A percentile compares a stretch with the other conserved stretches of the same genome.
Conservation (phyloP, 2,888 invertebrate species). For the Stenodera caucasica region DNA sequence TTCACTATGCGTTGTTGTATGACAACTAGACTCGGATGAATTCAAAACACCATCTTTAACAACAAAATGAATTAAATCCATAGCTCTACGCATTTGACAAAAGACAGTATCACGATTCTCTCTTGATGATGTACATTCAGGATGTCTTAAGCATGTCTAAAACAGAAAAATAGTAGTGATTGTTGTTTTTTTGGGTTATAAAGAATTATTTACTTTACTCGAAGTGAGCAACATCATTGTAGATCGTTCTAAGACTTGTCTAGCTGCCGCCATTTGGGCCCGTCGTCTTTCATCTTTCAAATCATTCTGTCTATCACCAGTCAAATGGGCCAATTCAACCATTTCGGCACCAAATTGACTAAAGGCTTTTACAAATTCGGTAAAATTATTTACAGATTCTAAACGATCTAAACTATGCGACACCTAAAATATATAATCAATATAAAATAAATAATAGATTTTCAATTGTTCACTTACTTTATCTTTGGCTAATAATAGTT, state of each 20-base stretch:
- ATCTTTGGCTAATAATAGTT: slow-evolving; percentile 92
- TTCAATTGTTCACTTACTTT: slow-evolving; percentile 68
- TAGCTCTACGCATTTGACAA: slow-evolving; percentile 95
- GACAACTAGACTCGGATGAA: slow-evolving; percentile 53
- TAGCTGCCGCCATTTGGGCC: slow-evolving; percentile 95
- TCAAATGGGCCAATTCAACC: slow-evolving; percentile 96
- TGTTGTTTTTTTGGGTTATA: not conserved
- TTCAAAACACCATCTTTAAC: slow-evolving; percentile 92
- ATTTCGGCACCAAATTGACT: slow-evolving; percentile 98
- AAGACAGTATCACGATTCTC: slow-evolving; percentile 98
- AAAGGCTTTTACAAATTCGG: slow-evolving; percentile 98
- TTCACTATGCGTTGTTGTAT: slow-evolving; percentile 56
- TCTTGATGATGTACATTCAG: slow-evolving; percentile 88
- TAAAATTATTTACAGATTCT: slow-evolving; percentile 87
- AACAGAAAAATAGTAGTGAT: slow-evolving; percentile 19
- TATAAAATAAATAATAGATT: not conserved
- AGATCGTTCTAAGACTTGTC: slow-evolving; percentile 92
- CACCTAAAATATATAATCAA: slow-evolving; percentile 58
- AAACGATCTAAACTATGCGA: slow-evolving; percentile 80
- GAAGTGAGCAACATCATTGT: slow-evolving; percentile 97
- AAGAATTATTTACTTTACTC: slow-evolving; percentile 72
- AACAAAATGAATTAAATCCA: slow-evolving; percentile 97
- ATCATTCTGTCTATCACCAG: slow-evolving; percentile 80
- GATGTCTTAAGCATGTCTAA: slow-evolving; percentile 90
- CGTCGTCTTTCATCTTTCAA: slow-evolving; percentile 89